Percentiles rank a stretch among this genome's conserved stretches.
phyloP scores from a whole-genome alignment of 2,113 vertebrate species.

The Hylia prasina region DNA sequence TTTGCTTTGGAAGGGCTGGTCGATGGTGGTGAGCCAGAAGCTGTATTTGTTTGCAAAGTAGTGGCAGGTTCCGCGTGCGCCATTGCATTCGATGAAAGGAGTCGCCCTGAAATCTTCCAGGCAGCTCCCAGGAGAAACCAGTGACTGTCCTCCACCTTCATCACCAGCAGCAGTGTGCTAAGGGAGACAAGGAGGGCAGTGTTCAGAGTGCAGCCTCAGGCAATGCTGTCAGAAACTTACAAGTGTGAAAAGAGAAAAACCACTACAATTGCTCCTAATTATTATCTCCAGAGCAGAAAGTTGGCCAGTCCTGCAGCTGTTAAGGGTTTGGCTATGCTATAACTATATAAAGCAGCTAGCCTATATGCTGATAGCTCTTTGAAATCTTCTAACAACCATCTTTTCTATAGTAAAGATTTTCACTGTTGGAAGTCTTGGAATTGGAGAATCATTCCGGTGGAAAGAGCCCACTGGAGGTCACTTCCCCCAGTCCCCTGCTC shows the following conservation, averaged over 20 bases:
- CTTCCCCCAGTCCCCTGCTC: not conserved
- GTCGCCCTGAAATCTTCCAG: constrained; percentile 95
- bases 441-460: not conserved
- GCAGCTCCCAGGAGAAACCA: constrained; percentile 95
- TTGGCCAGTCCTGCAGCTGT: not conserved
- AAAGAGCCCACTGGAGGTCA: not conserved
- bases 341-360: not conserved
- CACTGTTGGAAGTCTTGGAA: not conserved
- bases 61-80: constrained; percentile 92
- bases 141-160: constrained; percentile 92
- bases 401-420: not conserved
- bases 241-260: not conserved
- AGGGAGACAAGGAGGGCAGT: not conserved
- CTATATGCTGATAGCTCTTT: not conserved
- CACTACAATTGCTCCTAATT: not conserved
- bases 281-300: not conserved
- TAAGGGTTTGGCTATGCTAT: not conserved
- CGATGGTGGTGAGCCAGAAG: constrained; percentile 92
- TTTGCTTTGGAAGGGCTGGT: constrained; percentile 82
- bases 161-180: constrained; percentile 95
- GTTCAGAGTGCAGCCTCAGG: not conserved
- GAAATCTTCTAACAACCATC: not conserved
- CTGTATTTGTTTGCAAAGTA: constrained; percentile 97
- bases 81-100: constrained; percentile 96
- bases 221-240: not conserved